Evolutionary conservation across 2,113 vertebrate species (phyloP).

Genomic region (Heterochromis multidens): DNA sequence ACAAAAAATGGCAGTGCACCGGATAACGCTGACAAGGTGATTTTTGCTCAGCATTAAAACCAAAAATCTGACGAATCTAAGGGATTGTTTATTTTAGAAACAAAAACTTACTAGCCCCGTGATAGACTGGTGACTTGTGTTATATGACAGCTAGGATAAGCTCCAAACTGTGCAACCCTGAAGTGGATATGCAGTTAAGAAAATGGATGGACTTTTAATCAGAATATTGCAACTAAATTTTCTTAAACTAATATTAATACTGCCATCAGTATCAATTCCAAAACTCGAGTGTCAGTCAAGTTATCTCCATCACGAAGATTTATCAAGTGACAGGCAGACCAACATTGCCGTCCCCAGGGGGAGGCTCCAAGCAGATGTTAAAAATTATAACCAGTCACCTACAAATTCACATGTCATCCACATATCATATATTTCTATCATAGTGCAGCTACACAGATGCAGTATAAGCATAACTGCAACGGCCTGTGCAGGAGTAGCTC

Average conservation of each 20-base stretch:
- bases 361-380: background rate
- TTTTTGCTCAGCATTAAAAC: background rate
- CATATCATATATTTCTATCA: background rate
- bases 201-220: background rate
- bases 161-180: background rate
- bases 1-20: background rate
- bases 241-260: background rate
- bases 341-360: background rate
- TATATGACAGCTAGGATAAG: background rate
- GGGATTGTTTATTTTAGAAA: background rate
- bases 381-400: background rate
- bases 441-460: slow-evolving; percentile 15
- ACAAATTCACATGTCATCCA: background rate
- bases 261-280: background rate
- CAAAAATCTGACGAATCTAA: background rate
- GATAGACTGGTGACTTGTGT: background rate
- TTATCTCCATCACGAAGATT: background rate
- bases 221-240: background rate
- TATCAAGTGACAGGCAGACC: background rate
- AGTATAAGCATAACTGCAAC: slow-evolving; percentile 13
- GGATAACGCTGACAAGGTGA: background rate
- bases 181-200: background rate
- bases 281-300: background rate
- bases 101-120: background rate
- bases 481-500: slow-evolving; percentile 15